Evolutionary conservation across 2,797 vertebrate species (phyloP), one percentile per base, ranked within the genome.

Genomic region (Erethizon dorsatum): DNA sequence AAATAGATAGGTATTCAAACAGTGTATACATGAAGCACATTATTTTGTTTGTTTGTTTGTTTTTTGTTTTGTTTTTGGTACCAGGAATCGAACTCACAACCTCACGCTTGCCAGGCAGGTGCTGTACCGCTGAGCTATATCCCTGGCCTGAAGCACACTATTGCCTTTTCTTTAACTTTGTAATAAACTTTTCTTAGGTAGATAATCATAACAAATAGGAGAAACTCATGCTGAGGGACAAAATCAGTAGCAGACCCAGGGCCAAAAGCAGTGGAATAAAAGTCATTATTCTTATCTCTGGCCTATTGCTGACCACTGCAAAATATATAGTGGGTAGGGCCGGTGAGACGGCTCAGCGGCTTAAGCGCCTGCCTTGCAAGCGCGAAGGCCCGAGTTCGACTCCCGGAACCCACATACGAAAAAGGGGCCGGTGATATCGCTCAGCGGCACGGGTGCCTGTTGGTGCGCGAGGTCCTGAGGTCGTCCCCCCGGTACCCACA

Each of bases 111-210:
- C 37, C 37, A 41, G 37, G 37, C 37, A 41, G 37, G 37, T 41
- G 37, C 37, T 41, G 37, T 41, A 2, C 37, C 37, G 37, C 37
- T 41, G 37, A 41, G 37, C 37, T 41, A 41, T 41, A 41, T 41
- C 37, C 37, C 37, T 41, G 37, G 37, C 37, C 37, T 73, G 41
- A 65, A 28, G 28, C 24, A 77, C 7, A 83, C 18, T 87, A 63
- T 12, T 94, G 63, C 17, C 22, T 54, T 94, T 90, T 87, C 47
- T 91, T 85, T 57, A 96, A 78, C 61, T 88, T 10, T 56, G n/a
- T 24, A 26, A 79, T 41, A 69, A 84, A 45, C 65, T 67, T 87
- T 89, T 96, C 54, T 96, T 28, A 78, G 31, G 65, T 90, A 82
- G 41, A 71, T 90, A 61, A 86, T 79, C 10, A 65, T 67, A 90